Base-by-base conservation (phyloP, 1,140 invertebrate genomes). In the Ephestia elutella region DNA sequence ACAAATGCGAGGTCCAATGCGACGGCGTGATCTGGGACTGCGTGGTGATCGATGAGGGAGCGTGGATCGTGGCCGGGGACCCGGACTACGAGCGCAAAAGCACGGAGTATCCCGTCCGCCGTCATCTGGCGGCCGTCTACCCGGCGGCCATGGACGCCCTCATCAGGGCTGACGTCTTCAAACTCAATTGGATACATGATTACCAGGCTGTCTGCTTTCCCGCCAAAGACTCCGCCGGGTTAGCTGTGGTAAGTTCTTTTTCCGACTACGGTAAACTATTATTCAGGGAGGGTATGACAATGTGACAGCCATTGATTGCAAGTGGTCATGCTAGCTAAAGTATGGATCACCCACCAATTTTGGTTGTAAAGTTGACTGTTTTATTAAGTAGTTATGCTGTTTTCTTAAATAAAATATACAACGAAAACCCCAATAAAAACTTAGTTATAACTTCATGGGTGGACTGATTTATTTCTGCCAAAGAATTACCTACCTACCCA, bases 191-290 rank as follows among this genome's bases (percentile, higher is more conserved):
- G 84, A 62, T 87, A 11, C 82, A 87, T 25, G 84, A 87, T 48
- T 87, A 87, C 55, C 84, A 87, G 30, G 79, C 68, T 0, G 80
- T 87, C 7, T 87, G 84, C 58, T 87, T 87, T 48, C 75, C 77
- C 0, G 63, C 68, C 0, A 57, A 68, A 10, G 63, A 75, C n/a
- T 21, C 18, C 8, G 21, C 18, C 11, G 50, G 2, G 13, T 25
- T n/a, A 0, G 50, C 21, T 25, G n/a, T 53, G 0, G 50, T 53
- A 25, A 53, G 50, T 53, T 1, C 13, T 50, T 4, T 20, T 50
- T 8, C 25, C 25, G 11, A 9, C 4, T 8, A 32, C 8, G 25
- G 3, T 28, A 25, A 25, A 25, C 21, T 7, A 3, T 25, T 25
- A 2, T 25, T 25, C 21, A 25, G 21, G 21, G n/a, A n/a, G n/a